phyloP scores from a whole-genome alignment of 2,113 vertebrate species.

The Procavia capensis region DNA sequence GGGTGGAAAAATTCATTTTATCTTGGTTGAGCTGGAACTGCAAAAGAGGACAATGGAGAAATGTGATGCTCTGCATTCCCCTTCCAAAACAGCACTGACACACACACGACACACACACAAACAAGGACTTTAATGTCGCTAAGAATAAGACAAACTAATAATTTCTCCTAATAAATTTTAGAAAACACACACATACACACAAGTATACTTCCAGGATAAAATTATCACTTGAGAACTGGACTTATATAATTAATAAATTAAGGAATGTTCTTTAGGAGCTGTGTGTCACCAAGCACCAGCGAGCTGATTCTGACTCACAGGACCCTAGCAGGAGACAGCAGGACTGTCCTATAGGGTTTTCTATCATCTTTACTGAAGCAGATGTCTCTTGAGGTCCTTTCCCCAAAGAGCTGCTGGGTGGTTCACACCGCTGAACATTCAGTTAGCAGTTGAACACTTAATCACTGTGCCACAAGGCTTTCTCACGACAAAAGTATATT shows the following conservation, averaged over 20 bases:
- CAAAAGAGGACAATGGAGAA: constrained; percentile 62
- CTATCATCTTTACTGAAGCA: too few relatives aligned
- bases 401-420: too few relatives aligned
- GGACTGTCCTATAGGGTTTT: too few relatives aligned
- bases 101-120: not conserved
- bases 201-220: not conserved
- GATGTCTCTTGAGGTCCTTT: too few relatives aligned
- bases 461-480: too few relatives aligned
- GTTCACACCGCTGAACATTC: too few relatives aligned
- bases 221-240: not conserved
- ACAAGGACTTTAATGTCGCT: not conserved
- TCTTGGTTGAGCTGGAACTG: constrained; percentile 96
- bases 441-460: too few relatives aligned
- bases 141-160: constrained; percentile 15
- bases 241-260: not conserved
- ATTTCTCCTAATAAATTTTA: not conserved
- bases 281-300: too few relatives aligned
- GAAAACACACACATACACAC: not conserved
- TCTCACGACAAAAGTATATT: too few relatives aligned
- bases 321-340: too few relatives aligned
- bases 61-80: constrained; percentile 30
- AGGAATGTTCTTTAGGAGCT: not conserved
- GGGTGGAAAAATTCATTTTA: constrained; percentile 93
- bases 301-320: too few relatives aligned
- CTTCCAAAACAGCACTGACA: not conserved